Evolutionary conservation across 2,888 invertebrate species (phyloP).

Genomic region (Drosophila nr. perissopoda): DNA sequence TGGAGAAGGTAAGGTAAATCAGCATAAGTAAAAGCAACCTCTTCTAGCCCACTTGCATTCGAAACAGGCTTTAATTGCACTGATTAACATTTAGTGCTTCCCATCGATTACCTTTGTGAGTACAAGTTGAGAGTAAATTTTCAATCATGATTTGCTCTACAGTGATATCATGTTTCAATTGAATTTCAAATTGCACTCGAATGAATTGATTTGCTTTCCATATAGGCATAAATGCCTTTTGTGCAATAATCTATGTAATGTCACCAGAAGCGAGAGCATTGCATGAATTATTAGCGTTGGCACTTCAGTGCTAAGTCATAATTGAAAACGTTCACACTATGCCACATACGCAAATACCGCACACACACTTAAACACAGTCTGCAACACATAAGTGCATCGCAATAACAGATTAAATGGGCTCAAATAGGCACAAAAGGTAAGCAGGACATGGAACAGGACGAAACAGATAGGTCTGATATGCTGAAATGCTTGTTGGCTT

Average conservation of each 20-base stretch:
- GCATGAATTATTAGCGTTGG: conserved; percentile 28
- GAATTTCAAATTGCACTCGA: neutral
- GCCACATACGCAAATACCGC: neutral
- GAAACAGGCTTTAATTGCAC: neutral
- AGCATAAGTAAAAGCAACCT: neutral
- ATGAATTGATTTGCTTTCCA: neutral
- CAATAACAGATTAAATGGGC: conserved; percentile 34
- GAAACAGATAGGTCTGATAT: neutral
- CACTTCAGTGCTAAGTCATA: conserved; percentile 28
- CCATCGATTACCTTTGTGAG: neutral
- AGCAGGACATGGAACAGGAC: neutral
- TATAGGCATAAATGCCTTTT: neutral
- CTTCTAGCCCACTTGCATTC: neutral
- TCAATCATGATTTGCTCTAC: neutral
- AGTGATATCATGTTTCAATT: neutral
- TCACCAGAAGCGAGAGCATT: conserved; percentile 19
- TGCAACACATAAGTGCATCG: conserved; percentile 13
- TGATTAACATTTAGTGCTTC: neutral
- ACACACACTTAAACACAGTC: neutral
- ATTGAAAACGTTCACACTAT: conserved; percentile 50
- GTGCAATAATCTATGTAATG: neutral
- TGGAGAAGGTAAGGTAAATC: neutral
- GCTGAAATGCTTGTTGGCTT: conserved; percentile 6
- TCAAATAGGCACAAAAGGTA: conserved; percentile 13
- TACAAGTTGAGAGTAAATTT: neutral